Percentiles rank a stretch among this genome's conserved stretches.
These are phyloP conservation scores for Musca vetustissima DNA, from an alignment of 1,140 invertebrate species.

Conservation along the genomic window DNA sequence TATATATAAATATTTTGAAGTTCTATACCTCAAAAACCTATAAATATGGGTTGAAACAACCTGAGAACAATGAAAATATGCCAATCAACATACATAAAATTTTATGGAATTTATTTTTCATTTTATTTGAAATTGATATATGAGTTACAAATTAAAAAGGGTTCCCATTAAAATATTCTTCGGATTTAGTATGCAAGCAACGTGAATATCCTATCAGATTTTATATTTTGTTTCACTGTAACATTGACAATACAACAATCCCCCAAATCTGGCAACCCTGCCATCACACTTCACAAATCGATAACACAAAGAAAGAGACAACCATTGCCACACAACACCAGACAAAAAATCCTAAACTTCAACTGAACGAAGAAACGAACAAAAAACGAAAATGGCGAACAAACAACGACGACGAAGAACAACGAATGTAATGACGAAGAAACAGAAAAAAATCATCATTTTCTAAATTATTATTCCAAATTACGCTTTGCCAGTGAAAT, in stretches of 20 bases:
- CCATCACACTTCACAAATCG: background rate
- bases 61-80: too few relatives aligned
- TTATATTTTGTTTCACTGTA: too few relatives aligned
- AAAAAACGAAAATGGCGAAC: constrained; percentile 46
- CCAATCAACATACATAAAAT: too few relatives aligned
- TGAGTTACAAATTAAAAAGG: too few relatives aligned
- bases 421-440: constrained; percentile 45
- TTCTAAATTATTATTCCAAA: constrained; percentile 46
- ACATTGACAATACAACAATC: background rate
- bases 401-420: constrained; percentile 46
- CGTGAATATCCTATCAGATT: too few relatives aligned
- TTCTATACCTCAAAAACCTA: too few relatives aligned
- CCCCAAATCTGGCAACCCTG: background rate
- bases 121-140: too few relatives aligned
- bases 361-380: constrained; percentile 25
- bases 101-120: too few relatives aligned
- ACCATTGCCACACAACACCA: constrained; percentile 23
- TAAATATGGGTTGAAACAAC: too few relatives aligned
- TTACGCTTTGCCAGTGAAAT: constrained; percentile 53
- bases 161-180: too few relatives aligned
- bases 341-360: constrained; percentile 20
- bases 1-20: too few relatives aligned
- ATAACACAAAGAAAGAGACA: constrained; percentile 9
- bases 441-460: constrained; percentile 48
- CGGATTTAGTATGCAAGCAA: too few relatives aligned